Percentiles rank a stretch among this genome's conserved stretches.
phyloP scores from a whole-genome alignment of 2,113 vertebrate genomes.

The Tinamus guttatus region DNA sequence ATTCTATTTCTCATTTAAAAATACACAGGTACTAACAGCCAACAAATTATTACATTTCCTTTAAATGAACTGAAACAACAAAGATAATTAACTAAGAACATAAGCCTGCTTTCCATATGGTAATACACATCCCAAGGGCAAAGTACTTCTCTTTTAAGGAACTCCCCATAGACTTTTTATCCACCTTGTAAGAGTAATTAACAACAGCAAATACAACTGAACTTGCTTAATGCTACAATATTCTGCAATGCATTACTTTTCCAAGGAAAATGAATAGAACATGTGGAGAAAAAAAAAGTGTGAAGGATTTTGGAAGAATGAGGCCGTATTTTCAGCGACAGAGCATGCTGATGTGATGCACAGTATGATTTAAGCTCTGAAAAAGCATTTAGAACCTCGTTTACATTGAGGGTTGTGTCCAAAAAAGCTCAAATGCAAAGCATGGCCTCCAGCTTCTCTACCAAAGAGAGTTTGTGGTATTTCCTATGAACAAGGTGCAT shows the following conservation, averaged over 20 bases:
- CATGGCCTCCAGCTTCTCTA: neutral
- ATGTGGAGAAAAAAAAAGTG: neutral
- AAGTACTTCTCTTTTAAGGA: slow-evolving; percentile 67
- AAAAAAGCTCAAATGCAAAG: neutral
- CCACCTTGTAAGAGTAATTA: slow-evolving; percentile 68
- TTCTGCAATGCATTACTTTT: slow-evolving; percentile 8
- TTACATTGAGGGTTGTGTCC: neutral
- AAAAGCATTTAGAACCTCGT: neutral
- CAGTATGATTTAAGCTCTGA: neutral
- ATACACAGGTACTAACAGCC: slow-evolving; percentile 71
- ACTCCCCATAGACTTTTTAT: slow-evolving; percentile 50
- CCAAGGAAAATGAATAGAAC: neutral
- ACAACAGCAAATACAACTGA: slow-evolving; percentile 39
- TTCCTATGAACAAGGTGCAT: neutral
- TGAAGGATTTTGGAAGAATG: neutral
- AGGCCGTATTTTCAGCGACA: neutral
- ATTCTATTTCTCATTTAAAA: slow-evolving; percentile 72
- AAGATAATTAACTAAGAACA: slow-evolving; percentile 77
- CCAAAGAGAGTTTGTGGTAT: neutral
- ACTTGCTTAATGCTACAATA: slow-evolving; percentile 43
- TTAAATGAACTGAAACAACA: slow-evolving; percentile 74
- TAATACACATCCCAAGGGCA: slow-evolving; percentile 56
- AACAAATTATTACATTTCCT: slow-evolving; percentile 75
- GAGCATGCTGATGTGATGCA: neutral
- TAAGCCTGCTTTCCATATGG: slow-evolving; percentile 69